Conservation (phyloP, 1,140 invertebrate genomes). For the Myzus persicae region DNA sequence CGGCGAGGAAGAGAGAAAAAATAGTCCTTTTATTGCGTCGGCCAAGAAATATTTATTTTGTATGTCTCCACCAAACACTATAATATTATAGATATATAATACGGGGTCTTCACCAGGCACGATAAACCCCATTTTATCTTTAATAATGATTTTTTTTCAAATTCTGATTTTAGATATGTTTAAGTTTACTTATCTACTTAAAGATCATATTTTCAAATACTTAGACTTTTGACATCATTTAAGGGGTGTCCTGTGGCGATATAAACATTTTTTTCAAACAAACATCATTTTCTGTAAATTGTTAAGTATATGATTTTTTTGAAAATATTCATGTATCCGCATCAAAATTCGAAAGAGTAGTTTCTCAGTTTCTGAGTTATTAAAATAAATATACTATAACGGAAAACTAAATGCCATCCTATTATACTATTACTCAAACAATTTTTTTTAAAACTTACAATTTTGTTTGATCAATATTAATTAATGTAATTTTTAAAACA, state of each 20-base stretch:
- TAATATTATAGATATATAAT: background rate
- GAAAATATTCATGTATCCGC: too few species aligned
- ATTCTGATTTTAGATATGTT: background rate
- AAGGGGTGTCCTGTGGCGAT: background rate
- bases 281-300: too few species aligned
- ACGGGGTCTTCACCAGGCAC: background rate
- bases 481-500: too few species aligned
- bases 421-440: too few species aligned
- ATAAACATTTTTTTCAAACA: background rate
- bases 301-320: too few species aligned
- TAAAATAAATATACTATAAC: too few species aligned
- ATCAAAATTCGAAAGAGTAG: too few species aligned
- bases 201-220: background rate
- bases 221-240: background rate
- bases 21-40: constrained; percentile 22
- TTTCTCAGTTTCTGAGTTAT: too few species aligned
- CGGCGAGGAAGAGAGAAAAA: background rate
- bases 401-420: too few species aligned
- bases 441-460: too few species aligned
- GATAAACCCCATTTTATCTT: background rate
- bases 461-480: too few species aligned
- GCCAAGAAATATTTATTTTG: constrained; percentile 10
- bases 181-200: background rate
- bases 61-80: background rate
- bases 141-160: constrained; percentile 14